Conservation (phyloP, 2,797 vertebrate genomes). For the Oryzias dopingdopingensis region DNA sequence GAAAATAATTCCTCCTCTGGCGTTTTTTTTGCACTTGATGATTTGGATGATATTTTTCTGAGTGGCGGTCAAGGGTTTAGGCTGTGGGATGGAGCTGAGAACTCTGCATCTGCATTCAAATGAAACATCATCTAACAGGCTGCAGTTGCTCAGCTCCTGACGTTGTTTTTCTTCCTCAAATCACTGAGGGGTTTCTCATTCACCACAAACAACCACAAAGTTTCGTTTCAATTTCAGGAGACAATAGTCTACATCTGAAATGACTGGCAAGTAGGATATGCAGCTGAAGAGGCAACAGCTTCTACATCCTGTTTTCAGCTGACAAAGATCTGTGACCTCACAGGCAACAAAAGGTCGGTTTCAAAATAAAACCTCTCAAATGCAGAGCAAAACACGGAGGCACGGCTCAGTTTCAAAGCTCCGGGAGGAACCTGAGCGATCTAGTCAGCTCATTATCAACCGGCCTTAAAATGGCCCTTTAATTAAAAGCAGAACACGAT, state of each 20-base stretch:
- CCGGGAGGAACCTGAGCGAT: slow-evolving; percentile 14
- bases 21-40: no score
- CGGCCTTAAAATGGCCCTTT: slow-evolving; percentile 61
- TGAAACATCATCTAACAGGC: no score
- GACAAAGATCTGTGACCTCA: not conserved
- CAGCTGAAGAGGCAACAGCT: not conserved
- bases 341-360: not conserved
- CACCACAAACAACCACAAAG: no score
- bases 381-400: slow-evolving; percentile 4
- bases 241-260: not conserved
- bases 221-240: no score
- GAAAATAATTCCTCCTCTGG: no score
- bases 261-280: not conserved
- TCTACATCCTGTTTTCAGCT: not conserved
- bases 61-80: no score
- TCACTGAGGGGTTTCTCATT: no score
- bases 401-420: not conserved
- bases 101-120: no score
- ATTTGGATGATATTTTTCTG: no score
- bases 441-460: slow-evolving; percentile 55
- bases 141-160: no score
- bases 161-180: no score
- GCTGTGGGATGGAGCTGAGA: no score
- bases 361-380: slow-evolving; percentile 22
- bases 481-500: slow-evolving; percentile 71